Base-by-base conservation (phyloP, 2,113 vertebrate species). In the Triplophysa siluroides region DNA sequence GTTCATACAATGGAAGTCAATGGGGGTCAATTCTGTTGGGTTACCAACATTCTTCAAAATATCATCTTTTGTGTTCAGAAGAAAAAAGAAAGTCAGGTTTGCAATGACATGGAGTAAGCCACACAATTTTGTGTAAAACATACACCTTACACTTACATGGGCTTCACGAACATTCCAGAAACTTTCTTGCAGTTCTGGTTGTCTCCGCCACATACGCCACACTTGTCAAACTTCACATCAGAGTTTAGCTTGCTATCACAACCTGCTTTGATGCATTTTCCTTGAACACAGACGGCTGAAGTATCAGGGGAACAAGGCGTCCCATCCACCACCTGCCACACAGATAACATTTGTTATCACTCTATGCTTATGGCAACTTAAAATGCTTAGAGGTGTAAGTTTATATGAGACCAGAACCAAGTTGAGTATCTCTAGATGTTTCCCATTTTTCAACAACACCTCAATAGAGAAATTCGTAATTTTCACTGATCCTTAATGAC, bases 261-360 rank as follows among this genome's bases (percentile, higher is more conserved):
- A 18, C 98, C 98, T 0, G 98, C 97, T 81, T 98, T 99, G 87
- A 99, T 96, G 89, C 98, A 99, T 43, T 96, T 98, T 11, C 98
- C 98, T 87, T 98, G 98, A 78, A 99, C 96, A 3, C 98, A 99
- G 76, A 99, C 86, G 0, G 96, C 97, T 4, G 96, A 96, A 83
- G 97, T 95, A 83, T 99, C 97, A 0, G 97, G 98, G 0, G 96
- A 93, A 65, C 98, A 99, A 0, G 93, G 94, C 0, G 98, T 99
- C 45, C 98, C 98, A 0, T 99, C 98, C 64, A 98, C 95, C 8
- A 98, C 98, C 98, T 99, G 86, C 45, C 24, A 73, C 41, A 47
- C 45, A 56, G 68, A 79, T 66, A 72, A 76, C 74, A 71, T 62
- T 38, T 47, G 52, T 6, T 16, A 3, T 76, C 65, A 71, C 4